Conservation (phyloP, 2,888 invertebrate genomes). For the Scelioninae gen. 1 region DNA sequence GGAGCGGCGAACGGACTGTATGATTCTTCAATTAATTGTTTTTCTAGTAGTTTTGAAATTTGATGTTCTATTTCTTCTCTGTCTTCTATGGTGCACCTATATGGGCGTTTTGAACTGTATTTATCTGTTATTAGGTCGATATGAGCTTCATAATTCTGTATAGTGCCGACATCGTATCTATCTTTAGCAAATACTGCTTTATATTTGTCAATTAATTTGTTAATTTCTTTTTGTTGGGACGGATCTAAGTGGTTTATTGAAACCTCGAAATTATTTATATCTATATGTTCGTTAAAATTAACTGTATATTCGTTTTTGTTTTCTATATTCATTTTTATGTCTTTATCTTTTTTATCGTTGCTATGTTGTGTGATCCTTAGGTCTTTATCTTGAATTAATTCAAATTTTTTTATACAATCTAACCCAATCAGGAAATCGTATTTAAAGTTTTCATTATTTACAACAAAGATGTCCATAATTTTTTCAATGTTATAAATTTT, state of each 20-base stretch:
- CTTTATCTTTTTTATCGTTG: too few species aligned
- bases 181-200: conserved; percentile 53
- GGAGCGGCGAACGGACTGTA: conserved; percentile 46
- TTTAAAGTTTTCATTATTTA: conserved; percentile 5
- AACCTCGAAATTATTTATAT: too few species aligned
- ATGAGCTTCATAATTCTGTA: conserved; percentile 64
- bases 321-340: too few species aligned
- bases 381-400: conserved; percentile 64
- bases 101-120: conserved; percentile 66
- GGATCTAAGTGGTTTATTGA: too few species aligned
- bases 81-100: conserved; percentile 63
- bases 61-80: conserved; percentile 66
- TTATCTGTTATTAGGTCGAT: conserved; percentile 63
- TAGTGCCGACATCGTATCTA: conserved; percentile 63
- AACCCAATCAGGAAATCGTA: conserved; percentile 11
- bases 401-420: conserved; percentile 59
- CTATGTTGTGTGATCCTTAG: conserved; percentile 42
- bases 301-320: too few species aligned
- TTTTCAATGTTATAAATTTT: not conserved
- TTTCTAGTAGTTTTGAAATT: conserved; percentile 56
- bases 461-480: not conserved
- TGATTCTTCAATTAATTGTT: conserved; percentile 65
- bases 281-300: too few species aligned
- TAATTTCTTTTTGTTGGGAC: too few species aligned
- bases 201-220: conserved; percentile 35